Percentiles rank a stretch among this genome's conserved stretches.
These are phyloP conservation scores for Sorex maritimensis DNA, from an alignment of 2,797 vertebrate species.

Conservation along the genomic window DNA sequence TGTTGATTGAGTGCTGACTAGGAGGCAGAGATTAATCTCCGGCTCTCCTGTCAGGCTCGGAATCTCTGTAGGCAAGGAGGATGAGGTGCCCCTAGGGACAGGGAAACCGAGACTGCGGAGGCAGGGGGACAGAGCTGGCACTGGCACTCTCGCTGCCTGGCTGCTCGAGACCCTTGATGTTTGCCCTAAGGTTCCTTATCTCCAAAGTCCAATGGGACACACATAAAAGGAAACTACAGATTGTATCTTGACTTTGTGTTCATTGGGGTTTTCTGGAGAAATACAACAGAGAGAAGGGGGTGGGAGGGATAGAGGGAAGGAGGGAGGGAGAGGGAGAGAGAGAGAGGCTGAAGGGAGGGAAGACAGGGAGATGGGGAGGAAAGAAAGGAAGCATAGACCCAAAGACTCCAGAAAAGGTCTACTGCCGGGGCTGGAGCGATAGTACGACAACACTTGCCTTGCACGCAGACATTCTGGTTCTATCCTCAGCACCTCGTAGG, in stretches of 20 bases:
- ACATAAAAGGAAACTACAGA: neutral
- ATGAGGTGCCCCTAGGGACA: neutral
- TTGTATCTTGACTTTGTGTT: neutral
- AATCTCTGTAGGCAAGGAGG: neutral
- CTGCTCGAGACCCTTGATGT: neutral
- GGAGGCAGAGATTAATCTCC: neutral
- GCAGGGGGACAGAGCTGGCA: too few relatives aligned
- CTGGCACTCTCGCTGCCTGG: neutral
- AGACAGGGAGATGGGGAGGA: too few relatives aligned
- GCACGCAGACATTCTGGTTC: too few relatives aligned
- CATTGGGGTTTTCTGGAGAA: constrained; percentile 22
- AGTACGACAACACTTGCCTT: too few relatives aligned
- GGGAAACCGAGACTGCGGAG: too few relatives aligned
- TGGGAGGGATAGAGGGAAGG: neutral
- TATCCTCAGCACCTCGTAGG: too few relatives aligned
- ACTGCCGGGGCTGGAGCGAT: too few relatives aligned
- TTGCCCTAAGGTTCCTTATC: neutral
- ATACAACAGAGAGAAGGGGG: neutral
- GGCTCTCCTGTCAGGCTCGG: neutral
- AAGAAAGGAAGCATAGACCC: too few relatives aligned
- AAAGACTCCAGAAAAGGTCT: too few relatives aligned
- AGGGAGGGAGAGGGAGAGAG: neutral
- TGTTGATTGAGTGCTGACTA: neutral
- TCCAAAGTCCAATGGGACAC: neutral
- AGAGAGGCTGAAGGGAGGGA: neutral